A percentile compares a stretch with the other conserved stretches of the same genome.
Conservation (phyloP, 2,797 vertebrate species). For the Karalla daura region DNA sequence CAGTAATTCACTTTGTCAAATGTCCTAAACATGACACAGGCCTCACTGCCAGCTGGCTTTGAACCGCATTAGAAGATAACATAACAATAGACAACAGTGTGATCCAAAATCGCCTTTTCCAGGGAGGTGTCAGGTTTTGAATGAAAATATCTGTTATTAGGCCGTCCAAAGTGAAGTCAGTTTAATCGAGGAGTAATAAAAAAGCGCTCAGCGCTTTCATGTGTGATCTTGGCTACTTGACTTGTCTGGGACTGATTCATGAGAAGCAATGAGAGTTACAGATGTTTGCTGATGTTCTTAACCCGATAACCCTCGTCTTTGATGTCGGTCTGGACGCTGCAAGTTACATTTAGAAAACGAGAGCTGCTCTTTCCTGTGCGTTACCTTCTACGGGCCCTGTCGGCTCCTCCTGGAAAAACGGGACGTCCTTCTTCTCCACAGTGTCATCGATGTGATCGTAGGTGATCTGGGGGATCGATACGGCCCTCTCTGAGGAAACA, state of each 20-base stretch:
- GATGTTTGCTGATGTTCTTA: slow-evolving; percentile 20
- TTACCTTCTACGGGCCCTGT: slow-evolving; percentile 74
- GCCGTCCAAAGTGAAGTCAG: slow-evolving; percentile 34
- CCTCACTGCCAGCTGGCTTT: slow-evolving; percentile 23
- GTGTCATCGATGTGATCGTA: slow-evolving; percentile 85
- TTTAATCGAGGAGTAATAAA: slow-evolving; percentile 38
- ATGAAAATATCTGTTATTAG: slow-evolving; percentile 10
- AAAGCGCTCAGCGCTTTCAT: slow-evolving; percentile 29
- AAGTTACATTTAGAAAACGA: not conserved
- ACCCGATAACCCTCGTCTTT: not conserved
- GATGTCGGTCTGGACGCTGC: not conserved
- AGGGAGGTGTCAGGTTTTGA: slow-evolving; percentile 29
- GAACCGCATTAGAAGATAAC: slow-evolving; percentile 21
- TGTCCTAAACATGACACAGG: slow-evolving; percentile 24
- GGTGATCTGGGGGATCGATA: slow-evolving; percentile 89
- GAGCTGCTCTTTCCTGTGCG: not conserved
- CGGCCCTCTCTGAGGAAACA: slow-evolving; percentile 74
- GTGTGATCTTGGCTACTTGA: slow-evolving; percentile 28
- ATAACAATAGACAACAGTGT: not conserved
- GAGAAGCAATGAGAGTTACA: slow-evolving; percentile 11
- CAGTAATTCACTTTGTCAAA: slow-evolving; percentile 40
- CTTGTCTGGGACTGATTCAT: slow-evolving; percentile 12
- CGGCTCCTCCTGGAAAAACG: slow-evolving; percentile 79
- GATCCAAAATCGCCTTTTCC: slow-evolving; percentile 12
- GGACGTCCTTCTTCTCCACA: slow-evolving; percentile 80